Evolutionary conservation across 2,113 vertebrate species (phyloP), one percentile per base, ranked within the genome.

Genomic region (Pelvicachromis taeniatus): DNA sequence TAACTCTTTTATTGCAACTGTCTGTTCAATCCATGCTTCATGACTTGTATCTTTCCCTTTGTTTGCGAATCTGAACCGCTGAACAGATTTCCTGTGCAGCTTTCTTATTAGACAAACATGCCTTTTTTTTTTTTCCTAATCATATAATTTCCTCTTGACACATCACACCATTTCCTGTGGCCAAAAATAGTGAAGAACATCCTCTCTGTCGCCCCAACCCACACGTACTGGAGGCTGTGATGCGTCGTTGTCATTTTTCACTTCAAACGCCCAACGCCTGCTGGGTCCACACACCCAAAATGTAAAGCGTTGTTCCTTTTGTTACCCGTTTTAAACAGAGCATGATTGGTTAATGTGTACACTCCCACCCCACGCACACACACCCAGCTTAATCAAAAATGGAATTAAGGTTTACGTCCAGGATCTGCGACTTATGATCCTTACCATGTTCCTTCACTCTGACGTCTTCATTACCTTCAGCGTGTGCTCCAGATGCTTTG

Each of bases 121-220:
- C 86, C 77, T 73, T 19, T 29, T 68, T 68, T 29, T 68, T 68
- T 3, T 0, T 2, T 14, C 54, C 80, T 80, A 89, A 89, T 92
- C 87, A 54, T 82, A 90, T 87, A 84, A 91, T 94, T 94, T 95
- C 92, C 93, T 93, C 80, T 87, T 80, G 86, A 94, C 89, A 92
- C 83, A 90, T 93, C 90, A 87, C 92, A 91, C 89, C 42, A 48
- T 89, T 94, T 95, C 94, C 94, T 93, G 88, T 73, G 78, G 82
- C 85, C 83, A 85, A 75, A 87, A 91, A 92, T 90, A 93, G 84
- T 84, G 84, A 79, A 35, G 78, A 84, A 35, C 80, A 56, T 50
- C 77, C 48, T 79, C 50, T 33, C 16, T 50, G 38, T 29, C 23
- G 9, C 17, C 58, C 21, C 16, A 81, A 29, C 31, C 40, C 61